Evolutionary conservation across 1,140 invertebrate species (phyloP).

Genomic region (Eriosoma lanigerum): DNA sequence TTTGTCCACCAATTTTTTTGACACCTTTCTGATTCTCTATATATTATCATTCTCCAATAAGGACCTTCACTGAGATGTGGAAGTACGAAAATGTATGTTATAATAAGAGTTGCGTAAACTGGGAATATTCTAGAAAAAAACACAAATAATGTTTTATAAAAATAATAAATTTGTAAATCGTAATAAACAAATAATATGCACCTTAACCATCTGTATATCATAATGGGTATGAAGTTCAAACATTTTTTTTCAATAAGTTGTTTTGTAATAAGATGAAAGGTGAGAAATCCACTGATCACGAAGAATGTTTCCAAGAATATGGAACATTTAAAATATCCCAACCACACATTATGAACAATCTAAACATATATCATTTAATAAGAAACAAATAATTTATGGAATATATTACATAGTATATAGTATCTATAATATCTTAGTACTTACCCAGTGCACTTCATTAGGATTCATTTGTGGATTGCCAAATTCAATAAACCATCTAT

Average conservation of each 20-base stretch:
- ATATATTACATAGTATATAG: not conserved
- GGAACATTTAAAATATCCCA: conserved; percentile 57
- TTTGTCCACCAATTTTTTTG: conserved; percentile 80
- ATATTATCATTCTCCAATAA: conserved; percentile 66
- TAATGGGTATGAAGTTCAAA: conserved; percentile 54
- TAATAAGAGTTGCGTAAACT: conserved; percentile 68
- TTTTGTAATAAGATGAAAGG: conserved; percentile 54
- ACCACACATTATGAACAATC: conserved; percentile 43
- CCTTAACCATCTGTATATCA: conserved; percentile 55
- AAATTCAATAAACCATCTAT: conserved; percentile 53
- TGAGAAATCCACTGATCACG: conserved; percentile 56
- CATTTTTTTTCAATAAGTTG: conserved; percentile 54
- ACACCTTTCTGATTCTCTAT: conserved; percentile 68
- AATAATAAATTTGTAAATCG: not conserved
- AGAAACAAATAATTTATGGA: not conserved
- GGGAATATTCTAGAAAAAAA: conserved; percentile 66
- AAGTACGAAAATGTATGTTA: conserved; percentile 71
- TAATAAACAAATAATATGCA: conserved; percentile 47
- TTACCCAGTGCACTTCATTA: conserved; percentile 11
- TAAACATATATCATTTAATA: not conserved
- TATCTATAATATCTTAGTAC: too few species aligned
- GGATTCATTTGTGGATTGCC: conserved; percentile 50
- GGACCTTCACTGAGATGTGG: conserved; percentile 68
- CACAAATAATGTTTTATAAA: not conserved
- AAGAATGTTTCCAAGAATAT: conserved; percentile 62